phyloP scores from a whole-genome alignment of 1,140 invertebrate species.

The Zaprionus tsacasi region DNA sequence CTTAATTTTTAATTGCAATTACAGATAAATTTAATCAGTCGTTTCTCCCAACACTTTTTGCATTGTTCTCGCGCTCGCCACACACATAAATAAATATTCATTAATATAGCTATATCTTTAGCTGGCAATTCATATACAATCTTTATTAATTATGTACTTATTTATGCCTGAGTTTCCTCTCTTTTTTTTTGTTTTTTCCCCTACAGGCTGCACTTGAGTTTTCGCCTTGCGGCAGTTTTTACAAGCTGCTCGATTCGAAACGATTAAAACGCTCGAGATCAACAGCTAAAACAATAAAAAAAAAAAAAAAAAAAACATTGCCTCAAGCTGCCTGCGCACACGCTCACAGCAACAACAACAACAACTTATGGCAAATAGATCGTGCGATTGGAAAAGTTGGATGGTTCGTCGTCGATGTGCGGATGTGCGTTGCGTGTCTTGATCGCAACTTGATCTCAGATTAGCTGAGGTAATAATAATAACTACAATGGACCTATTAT shows the following conservation, averaged over 20 bases:
- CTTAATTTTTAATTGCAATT: conserved; percentile 44
- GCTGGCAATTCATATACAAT: neutral
- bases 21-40: conserved; percentile 22
- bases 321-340: conserved; percentile 14
- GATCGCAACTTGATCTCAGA: conserved; percentile 30
- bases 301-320: conserved; percentile 1
- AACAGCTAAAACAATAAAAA: conserved; percentile 32
- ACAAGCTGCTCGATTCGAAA: conserved; percentile 27
- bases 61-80: conserved; percentile 8
- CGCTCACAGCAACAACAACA: conserved; percentile 24
- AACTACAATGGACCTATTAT: conserved; percentile 12
- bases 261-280: conserved; percentile 43
- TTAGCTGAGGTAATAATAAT: conserved; percentile 34
- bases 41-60: conserved; percentile 21
- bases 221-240: conserved; percentile 29
- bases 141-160: conserved; percentile 35
- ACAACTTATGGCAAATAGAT: conserved; percentile 44
- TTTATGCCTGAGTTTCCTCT: conserved; percentile 10
- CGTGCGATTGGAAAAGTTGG: conserved; percentile 35
- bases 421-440: conserved; percentile 43
- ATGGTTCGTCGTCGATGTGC: conserved; percentile 8
- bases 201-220: conserved; percentile 34
- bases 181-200: neutral
- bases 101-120: neutral
- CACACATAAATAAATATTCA: neutral